phyloP scores from a whole-genome alignment of 2,797 vertebrate genomes.

The Xiphophorus birchmanni region DNA sequence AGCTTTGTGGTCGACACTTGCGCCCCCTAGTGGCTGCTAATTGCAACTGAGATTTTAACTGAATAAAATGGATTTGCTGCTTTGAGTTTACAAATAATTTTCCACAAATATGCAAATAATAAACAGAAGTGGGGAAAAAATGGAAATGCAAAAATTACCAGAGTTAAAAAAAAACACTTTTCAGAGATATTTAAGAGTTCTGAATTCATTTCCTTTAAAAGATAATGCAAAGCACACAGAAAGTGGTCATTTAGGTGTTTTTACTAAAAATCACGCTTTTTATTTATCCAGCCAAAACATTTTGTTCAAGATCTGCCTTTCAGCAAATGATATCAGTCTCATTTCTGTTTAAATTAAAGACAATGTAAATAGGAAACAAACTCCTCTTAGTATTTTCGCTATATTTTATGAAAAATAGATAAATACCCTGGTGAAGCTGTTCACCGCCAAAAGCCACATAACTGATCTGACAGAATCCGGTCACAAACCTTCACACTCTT shows the following conservation, averaged over 20 bases:
- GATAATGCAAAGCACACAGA: neutral
- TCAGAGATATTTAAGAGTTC: neutral
- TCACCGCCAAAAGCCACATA: neutral
- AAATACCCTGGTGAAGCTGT: neutral
- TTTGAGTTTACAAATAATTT: neutral
- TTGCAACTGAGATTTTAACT: neutral
- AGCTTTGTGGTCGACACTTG: neutral
- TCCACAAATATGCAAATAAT: too few relatives aligned
- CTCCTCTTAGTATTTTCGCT: neutral
- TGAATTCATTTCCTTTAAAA: too few relatives aligned
- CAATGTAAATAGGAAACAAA: neutral
- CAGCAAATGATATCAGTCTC: neutral
- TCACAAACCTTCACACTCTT: neutral
- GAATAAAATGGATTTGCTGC: neutral
- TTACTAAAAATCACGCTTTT: neutral
- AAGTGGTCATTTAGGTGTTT: neutral
- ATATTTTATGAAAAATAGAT: neutral
- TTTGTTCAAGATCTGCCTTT: neutral
- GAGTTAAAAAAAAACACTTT: neutral
- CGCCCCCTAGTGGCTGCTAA: neutral
- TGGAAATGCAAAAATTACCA: neutral
- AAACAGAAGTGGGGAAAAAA: neutral
- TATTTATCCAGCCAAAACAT: neutral
- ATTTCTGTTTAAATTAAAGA: neutral
- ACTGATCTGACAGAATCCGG: neutral